Percentiles rank a stretch among this genome's conserved stretches.
These are phyloP conservation scores for Ametastegia equiseti DNA, from an alignment of 2,888 invertebrate species.

Conservation along the genomic window DNA sequence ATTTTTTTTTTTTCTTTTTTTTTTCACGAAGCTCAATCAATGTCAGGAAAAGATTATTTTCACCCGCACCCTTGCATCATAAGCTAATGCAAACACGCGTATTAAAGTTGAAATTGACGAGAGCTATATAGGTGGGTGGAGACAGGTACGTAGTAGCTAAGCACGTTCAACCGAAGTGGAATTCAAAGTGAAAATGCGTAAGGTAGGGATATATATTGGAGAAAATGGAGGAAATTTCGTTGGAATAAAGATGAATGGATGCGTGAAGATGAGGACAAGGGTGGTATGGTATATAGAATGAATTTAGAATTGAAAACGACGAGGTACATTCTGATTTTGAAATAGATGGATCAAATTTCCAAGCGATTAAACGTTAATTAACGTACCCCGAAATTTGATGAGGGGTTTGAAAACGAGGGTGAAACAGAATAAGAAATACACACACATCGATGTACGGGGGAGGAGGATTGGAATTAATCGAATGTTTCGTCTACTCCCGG, in stretches of 20 bases:
- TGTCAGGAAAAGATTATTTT: neutral
- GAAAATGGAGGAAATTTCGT: no score
- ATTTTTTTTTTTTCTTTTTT: no score
- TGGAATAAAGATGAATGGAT: slow-evolving; percentile 27
- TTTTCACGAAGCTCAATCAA: neutral
- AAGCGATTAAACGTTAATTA: slow-evolving; percentile 8
- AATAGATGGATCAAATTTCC: slow-evolving; percentile 14
- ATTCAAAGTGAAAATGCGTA: neutral
- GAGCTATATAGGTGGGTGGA: neutral
- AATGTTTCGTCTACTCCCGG: no score
- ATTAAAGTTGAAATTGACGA: neutral
- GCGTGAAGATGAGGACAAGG: neutral
- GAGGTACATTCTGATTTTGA: neutral
- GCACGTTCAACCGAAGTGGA: no score
- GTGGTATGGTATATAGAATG: no score
- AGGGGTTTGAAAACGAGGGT: slow-evolving; percentile 3
- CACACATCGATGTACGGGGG: no score
- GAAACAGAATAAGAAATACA: no score
- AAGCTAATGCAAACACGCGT: slow-evolving; percentile 12
- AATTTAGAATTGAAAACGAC: no score
- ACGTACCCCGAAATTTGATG: neutral
- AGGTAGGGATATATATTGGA: no score
- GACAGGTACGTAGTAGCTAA: no score
- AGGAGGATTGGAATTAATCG: no score
- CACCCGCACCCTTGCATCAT: neutral